These are phyloP conservation scores for Eupithecia pulchellata DNA, from an alignment of 2,888 invertebrate species.

Conservation along the genomic window DNA sequence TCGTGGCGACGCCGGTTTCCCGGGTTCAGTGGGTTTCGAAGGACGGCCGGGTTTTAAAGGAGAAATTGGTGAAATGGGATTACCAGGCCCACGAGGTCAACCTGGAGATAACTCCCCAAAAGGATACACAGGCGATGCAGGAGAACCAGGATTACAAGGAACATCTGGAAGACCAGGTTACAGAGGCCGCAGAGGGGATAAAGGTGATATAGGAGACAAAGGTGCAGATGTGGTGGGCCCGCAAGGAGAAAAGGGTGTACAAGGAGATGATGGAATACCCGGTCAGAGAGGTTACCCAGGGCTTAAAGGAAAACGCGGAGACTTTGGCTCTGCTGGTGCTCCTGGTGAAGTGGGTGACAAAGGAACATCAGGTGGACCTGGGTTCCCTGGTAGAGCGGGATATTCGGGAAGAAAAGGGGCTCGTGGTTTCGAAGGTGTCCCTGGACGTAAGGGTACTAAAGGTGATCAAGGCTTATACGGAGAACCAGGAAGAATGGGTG, in stretches of 20 bases:
- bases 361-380: slow-evolving; percentile 82
- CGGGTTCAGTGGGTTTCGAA: slow-evolving; percentile 58
- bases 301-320: slow-evolving; percentile 84
- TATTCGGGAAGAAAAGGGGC: slow-evolving; percentile 64
- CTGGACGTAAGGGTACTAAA: slow-evolving; percentile 66
- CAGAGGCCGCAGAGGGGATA: slow-evolving; percentile 74
- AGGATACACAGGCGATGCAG: slow-evolving; percentile 86
- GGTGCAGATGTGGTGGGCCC: slow-evolving; percentile 80
- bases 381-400: slow-evolving; percentile 86
- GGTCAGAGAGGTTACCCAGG: slow-evolving; percentile 82
- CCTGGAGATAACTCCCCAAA: slow-evolving; percentile 87
- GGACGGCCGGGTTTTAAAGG: slow-evolving; percentile 77
- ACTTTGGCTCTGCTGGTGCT: slow-evolving; percentile 78
- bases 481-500: slow-evolving; percentile 73
- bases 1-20: slow-evolving; percentile 56
- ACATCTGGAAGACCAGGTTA: slow-evolving; percentile 71
- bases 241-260: slow-evolving; percentile 86
- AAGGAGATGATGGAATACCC: slow-evolving; percentile 85
- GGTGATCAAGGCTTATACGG: slow-evolving; percentile 63
- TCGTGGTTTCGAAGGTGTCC: slow-evolving; percentile 80
- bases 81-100: slow-evolving; percentile 82
- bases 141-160: slow-evolving; percentile 81
- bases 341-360: slow-evolving; percentile 81
- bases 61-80: slow-evolving; percentile 80
- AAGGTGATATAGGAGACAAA: slow-evolving; percentile 85